phyloP scores from a whole-genome alignment of 2,113 vertebrate species.

The Carassius auratus region DNA sequence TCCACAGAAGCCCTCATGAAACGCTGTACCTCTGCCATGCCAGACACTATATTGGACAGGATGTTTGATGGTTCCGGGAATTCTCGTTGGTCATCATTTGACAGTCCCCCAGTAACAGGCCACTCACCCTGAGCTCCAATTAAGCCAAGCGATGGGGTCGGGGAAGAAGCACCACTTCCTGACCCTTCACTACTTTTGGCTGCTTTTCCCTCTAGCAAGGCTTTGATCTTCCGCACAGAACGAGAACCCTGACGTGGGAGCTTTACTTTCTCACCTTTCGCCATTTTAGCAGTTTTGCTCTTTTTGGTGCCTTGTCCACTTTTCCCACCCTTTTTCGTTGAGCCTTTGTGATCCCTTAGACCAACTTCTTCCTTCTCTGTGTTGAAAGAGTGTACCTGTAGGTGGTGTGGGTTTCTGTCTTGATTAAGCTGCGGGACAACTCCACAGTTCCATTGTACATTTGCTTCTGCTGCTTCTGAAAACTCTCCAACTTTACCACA shows the following conservation, averaged over 20 bases:
- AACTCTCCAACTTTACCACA: slow-evolving; percentile 78
- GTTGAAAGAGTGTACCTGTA: slow-evolving; percentile 95
- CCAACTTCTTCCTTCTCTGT: slow-evolving; percentile 81
- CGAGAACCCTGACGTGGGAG: slow-evolving; percentile 88
- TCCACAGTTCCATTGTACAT: slow-evolving; percentile 89
- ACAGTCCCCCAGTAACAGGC: slow-evolving; percentile 80
- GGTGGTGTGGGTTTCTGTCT: slow-evolving; percentile 87
- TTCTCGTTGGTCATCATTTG: slow-evolving; percentile 95
- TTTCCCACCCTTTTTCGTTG: slow-evolving; percentile 87
- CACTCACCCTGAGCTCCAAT: slow-evolving; percentile 77
- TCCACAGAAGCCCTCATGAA: slow-evolving; percentile 99
- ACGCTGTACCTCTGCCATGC: slow-evolving; percentile 98
- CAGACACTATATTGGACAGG: slow-evolving; percentile 97
- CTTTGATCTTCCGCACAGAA: slow-evolving; percentile 92
- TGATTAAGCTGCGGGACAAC: slow-evolving; percentile 76
- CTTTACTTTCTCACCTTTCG: slow-evolving; percentile 90
- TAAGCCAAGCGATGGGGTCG: slow-evolving; percentile 76
- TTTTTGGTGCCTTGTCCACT: slow-evolving; percentile 93
- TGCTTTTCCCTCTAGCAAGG: slow-evolving; percentile 78
- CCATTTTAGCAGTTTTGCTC: slow-evolving; percentile 84
- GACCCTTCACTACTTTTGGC: slow-evolving; percentile 80
- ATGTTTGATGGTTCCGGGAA: slow-evolving; percentile 98
- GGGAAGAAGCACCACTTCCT: slow-evolving; percentile 63
- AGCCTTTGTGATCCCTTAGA: slow-evolving; percentile 80
- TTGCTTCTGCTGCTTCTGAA: slow-evolving; percentile 72